Evolutionary conservation across 2,113 vertebrate genomes (phyloP).

Genomic region (Aspidoscelis tigris): DNA sequence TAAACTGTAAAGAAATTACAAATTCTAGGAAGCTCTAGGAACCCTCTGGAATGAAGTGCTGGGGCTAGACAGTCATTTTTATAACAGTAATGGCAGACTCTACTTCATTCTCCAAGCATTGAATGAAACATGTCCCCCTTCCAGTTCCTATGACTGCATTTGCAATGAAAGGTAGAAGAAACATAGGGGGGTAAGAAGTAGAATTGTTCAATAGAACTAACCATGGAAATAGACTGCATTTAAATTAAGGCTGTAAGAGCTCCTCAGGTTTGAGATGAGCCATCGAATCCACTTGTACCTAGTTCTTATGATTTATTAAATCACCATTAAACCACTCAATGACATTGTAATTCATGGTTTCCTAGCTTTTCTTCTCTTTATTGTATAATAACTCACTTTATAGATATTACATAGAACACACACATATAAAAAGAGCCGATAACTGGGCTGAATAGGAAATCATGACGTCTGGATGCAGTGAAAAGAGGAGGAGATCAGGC

Average conservation of each 20-base stretch:
- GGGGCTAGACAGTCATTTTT: background rate
- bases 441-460: slow-evolving; percentile 50
- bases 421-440: slow-evolving; percentile 57
- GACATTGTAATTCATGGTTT: slow-evolving; percentile 71
- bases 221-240: slow-evolving; percentile 56
- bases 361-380: slow-evolving; percentile 54
- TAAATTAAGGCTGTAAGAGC: slow-evolving; percentile 53
- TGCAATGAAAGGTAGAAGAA: slow-evolving; percentile 21
- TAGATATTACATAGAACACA: slow-evolving; percentile 53
- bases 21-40: background rate
- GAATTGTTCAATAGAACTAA: slow-evolving; percentile 51
- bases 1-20: too few relatives aligned
- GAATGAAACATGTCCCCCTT: background rate
- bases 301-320: slow-evolving; percentile 72
- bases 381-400: slow-evolving; percentile 58
- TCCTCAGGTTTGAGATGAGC: slow-evolving; percentile 54
- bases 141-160: background rate
- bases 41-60: too few relatives aligned
- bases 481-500: slow-evolving; percentile 42
- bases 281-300: slow-evolving; percentile 67
- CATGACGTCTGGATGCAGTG: slow-evolving; percentile 52
- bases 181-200: slow-evolving; percentile 21
- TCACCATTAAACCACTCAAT: slow-evolving; percentile 73
- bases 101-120: background rate
- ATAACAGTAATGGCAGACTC: background rate